Percentiles rank a stretch among this genome's conserved stretches.
These are phyloP conservation scores for Priocnemis perturbator DNA, from an alignment of 2,888 invertebrate species.

Conservation along the genomic window DNA sequence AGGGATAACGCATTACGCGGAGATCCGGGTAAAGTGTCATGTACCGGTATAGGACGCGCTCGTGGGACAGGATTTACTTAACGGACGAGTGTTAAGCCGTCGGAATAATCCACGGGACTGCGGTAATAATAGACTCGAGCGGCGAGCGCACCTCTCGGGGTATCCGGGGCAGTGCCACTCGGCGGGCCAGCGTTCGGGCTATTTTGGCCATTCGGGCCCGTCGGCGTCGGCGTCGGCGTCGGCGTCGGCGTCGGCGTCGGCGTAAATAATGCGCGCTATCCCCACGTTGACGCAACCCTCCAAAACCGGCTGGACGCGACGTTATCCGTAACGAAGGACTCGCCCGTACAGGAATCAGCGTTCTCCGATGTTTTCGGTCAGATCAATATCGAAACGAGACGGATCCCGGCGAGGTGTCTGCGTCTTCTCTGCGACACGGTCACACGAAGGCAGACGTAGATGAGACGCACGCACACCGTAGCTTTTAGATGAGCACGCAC, in stretches of 20 bases:
- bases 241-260: too few species aligned
- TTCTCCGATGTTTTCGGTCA: too few species aligned
- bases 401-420: too few species aligned
- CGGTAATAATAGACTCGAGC: constrained; percentile 66
- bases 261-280: constrained; percentile 62
- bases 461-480: too few species aligned
- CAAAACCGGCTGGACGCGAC: background rate
- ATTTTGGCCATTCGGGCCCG: constrained; percentile 9
- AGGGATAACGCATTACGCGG: constrained; percentile 27
- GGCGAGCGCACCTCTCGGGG: constrained; percentile 57
- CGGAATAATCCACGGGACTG: constrained; percentile 66
- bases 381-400: too few species aligned
- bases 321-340: too few species aligned
- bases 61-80: constrained; percentile 66
- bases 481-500: background rate
- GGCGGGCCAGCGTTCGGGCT: too few species aligned
- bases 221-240: too few species aligned
- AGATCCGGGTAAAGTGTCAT: constrained; percentile 43
- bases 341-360: too few species aligned
- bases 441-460: too few species aligned
- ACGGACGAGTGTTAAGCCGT: constrained; percentile 68
- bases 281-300: constrained; percentile 35
- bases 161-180: too few species aligned
- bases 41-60: constrained; percentile 22
- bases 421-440: too few species aligned